phyloP scores from a whole-genome alignment of 2,113 vertebrate species.

The Sapayoa aenigma region DNA sequence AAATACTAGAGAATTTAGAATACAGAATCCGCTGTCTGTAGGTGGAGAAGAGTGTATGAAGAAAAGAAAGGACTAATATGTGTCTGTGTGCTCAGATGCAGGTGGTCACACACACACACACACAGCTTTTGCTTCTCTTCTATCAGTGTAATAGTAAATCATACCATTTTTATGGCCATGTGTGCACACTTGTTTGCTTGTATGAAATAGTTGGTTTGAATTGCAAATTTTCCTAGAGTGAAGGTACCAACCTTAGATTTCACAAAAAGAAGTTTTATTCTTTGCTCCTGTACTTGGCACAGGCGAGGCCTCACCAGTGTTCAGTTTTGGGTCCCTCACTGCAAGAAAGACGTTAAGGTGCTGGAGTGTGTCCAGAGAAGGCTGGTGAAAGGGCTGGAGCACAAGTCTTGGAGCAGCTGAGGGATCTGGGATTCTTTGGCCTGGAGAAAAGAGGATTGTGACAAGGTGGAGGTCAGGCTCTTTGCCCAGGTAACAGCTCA shows the following conservation, averaged over 20 bases:
- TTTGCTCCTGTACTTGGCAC: background rate
- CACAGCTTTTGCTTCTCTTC: background rate
- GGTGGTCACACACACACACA: rapidly evolving
- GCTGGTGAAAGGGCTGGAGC: background rate
- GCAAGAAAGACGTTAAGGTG: background rate
- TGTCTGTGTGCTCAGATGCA: rapidly evolving
- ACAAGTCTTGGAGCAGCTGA: background rate
- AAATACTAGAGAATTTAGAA: background rate
- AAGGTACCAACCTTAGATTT: background rate
- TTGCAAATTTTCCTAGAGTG: background rate
- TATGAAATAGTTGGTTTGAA: background rate
- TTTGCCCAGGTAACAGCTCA: background rate
- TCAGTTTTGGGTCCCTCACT: background rate
- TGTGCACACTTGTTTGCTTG: background rate
- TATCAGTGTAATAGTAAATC: background rate
- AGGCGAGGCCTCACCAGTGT: no score
- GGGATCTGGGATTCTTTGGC: background rate
- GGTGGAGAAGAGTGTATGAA: background rate
- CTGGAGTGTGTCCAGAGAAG: background rate
- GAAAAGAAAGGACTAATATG: no score
- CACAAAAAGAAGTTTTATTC: background rate
- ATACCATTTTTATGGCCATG: background rate
- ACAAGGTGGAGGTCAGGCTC: rapidly evolving
- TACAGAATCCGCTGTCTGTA: background rate
- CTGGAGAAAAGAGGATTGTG: background rate